Evolutionary conservation across 2,888 invertebrate species (phyloP), one percentile per base, ranked within the genome.

Genomic region (Ceriagrion tenellum): DNA sequence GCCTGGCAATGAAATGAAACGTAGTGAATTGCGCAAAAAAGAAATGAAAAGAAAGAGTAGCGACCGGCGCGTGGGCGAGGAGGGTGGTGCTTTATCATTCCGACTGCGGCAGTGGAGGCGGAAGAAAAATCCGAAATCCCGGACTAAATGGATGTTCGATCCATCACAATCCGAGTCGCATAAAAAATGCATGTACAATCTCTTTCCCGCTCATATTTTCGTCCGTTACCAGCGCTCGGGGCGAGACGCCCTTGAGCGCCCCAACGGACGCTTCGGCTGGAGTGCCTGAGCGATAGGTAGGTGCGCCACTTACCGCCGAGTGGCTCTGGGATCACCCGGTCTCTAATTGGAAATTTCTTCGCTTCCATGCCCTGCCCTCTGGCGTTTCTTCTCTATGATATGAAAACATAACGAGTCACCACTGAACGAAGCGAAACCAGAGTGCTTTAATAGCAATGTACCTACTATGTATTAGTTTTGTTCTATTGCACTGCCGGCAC

Each of bases 181-280:
- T 81, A 35, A 81, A 81, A 81, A 81, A 81, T 81, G n/a, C 26
- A 26, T n/a, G 10, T 35, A 81, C 81, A 81, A 81, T 81, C 81
- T 81, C 81, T 81, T 81, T 35, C 13, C 81, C 35, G 81, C 35
- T 35, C 81, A 35, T 81, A 81, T 81, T 35, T 59, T 81, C 81
- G 35, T 81, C 81, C 81, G 30, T 18, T 81, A 8, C 30, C 26
- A 30, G 18, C 81, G 81, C 81, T 35, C 26, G 30, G 35, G 16
- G 30, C 81, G 16, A 81, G 16, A 35, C 35, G 35, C 81, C 81
- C 35, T 30, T 16, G 16, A 35, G 35, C 81, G 35, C 81, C 59
- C 20, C 3, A 20, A 59, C 20, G 59, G 59, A 47, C 47, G 47
- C 47, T 47, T 30, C 35, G 81, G 81, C 6, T 81, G 35, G 81